Conservation (phyloP, 2,113 vertebrate species). For the Murina feae region DNA sequence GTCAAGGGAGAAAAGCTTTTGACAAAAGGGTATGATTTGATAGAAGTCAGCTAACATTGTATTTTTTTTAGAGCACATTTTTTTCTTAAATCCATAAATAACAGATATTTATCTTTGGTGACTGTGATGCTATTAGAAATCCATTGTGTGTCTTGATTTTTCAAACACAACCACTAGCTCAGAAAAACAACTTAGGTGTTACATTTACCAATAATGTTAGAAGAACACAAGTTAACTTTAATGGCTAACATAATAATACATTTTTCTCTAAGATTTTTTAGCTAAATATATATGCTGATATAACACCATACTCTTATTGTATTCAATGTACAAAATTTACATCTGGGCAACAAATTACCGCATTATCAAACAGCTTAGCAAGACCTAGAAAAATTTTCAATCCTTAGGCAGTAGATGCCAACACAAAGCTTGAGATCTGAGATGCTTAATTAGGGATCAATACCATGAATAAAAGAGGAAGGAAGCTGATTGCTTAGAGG, state of each 20-base stretch:
- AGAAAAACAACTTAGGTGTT: not conserved
- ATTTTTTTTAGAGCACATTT: not conserved
- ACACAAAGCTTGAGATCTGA: not conserved
- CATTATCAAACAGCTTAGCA: not conserved
- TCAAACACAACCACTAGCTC: not conserved
- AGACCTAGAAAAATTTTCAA: not conserved
- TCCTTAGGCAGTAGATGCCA: not conserved
- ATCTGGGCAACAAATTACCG: not conserved
- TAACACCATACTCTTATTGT: not conserved
- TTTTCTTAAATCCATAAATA: not conserved
- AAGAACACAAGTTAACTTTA: not conserved
- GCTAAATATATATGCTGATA: not conserved
- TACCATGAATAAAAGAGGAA: not conserved
- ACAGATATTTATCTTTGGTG: not conserved
- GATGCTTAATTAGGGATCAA: not conserved
- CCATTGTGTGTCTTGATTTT: not conserved
- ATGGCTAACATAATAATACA: not conserved
- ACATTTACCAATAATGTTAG: not conserved
- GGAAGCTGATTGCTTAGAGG: not conserved
- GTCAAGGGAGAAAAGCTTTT: not conserved
- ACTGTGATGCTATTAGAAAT: not conserved
- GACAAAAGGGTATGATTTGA: not conserved
- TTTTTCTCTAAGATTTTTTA: not conserved
- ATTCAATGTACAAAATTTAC: not conserved
- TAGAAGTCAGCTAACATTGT: not conserved